Percentiles rank a stretch among this genome's conserved stretches.
These are phyloP conservation scores for Drosophila borborema DNA, from an alignment of 2,888 invertebrate genomes.

Conservation along the genomic window DNA sequence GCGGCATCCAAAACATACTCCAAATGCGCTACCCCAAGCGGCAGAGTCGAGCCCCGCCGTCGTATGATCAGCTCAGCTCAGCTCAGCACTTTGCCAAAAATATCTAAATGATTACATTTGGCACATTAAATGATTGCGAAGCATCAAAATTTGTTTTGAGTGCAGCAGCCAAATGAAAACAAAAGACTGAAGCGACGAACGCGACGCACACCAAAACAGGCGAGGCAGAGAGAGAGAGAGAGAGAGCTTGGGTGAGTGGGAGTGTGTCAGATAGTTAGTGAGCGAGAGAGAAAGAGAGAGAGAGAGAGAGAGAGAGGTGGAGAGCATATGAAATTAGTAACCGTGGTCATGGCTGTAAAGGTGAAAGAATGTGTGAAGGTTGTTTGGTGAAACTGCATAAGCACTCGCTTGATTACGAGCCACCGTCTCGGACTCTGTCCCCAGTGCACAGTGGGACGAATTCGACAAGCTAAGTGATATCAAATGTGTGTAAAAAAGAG, in stretches of 20 bases:
- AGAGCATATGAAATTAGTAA: slow-evolving; percentile 76
- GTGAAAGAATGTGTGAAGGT: slow-evolving; percentile 85
- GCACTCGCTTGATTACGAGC: slow-evolving; percentile 72
- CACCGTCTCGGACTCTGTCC: slow-evolving; percentile 22
- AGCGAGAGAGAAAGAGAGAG: not conserved
- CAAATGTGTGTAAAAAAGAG: not conserved
- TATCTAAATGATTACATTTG: slow-evolving; percentile 77
- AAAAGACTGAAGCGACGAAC: slow-evolving; percentile 79
- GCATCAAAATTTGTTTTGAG: slow-evolving; percentile 24
- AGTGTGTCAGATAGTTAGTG: not conserved
- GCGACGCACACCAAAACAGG: slow-evolving; percentile 14
- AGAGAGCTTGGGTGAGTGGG: not conserved
- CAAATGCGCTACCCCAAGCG: slow-evolving; percentile 54
- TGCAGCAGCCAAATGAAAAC: slow-evolving; percentile 64
- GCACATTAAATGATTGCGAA: slow-evolving; percentile 12
- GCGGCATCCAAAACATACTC: slow-evolving; percentile 69
- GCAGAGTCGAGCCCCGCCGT: slow-evolving; percentile 5
- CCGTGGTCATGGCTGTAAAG: slow-evolving; percentile 84
- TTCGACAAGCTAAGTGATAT: not conserved
- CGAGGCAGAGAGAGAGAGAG: not conserved
- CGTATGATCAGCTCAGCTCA: slow-evolving; percentile 44
- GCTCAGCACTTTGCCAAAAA: slow-evolving; percentile 75
- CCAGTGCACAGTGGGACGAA: slow-evolving; percentile 18
- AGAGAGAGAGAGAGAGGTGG: not conserved
- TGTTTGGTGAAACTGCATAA: slow-evolving; percentile 83